Evolutionary conservation across 1,140 invertebrate species (phyloP).

Genomic region (Megalonaias nervosa): DNA sequence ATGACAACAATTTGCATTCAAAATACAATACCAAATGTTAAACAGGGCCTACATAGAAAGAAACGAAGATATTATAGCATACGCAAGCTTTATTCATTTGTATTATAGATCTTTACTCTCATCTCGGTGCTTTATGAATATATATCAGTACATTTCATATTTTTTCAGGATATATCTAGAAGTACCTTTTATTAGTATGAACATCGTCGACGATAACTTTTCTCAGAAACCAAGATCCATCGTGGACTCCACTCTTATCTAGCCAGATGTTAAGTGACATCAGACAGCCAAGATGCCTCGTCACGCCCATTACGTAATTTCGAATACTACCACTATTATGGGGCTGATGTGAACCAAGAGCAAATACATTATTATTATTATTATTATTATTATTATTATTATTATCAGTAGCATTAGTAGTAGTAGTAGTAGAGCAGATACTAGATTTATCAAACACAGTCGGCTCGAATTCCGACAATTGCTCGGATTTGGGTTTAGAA

Average conservation of each 20-base stretch:
- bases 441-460: background rate
- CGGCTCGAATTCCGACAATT: background rate
- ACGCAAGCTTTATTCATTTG: no score
- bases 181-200: slow-evolving; percentile 61
- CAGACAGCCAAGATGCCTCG: slow-evolving; percentile 60
- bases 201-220: slow-evolving; percentile 73
- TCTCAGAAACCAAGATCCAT: slow-evolving; percentile 67
- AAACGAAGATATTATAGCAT: no score
- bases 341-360: slow-evolving; percentile 32
- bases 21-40: no score
- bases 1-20: no score
- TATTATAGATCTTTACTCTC: no score
- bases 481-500: background rate
- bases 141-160: no score
- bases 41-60: no score
- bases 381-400: no score
- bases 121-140: no score
- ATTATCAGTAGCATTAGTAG: background rate
- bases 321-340: slow-evolving; percentile 58
- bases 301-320: slow-evolving; percentile 63
- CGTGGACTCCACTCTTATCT: slow-evolving; percentile 65
- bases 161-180: background rate
- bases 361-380: slow-evolving; percentile 29
- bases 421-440: background rate
- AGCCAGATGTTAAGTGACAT: slow-evolving; percentile 69